Percentiles rank a stretch among this genome's conserved stretches.
Evolutionary conservation across 2,113 vertebrate genomes (phyloP).

Genomic region (Bagarius yarrelli): DNA sequence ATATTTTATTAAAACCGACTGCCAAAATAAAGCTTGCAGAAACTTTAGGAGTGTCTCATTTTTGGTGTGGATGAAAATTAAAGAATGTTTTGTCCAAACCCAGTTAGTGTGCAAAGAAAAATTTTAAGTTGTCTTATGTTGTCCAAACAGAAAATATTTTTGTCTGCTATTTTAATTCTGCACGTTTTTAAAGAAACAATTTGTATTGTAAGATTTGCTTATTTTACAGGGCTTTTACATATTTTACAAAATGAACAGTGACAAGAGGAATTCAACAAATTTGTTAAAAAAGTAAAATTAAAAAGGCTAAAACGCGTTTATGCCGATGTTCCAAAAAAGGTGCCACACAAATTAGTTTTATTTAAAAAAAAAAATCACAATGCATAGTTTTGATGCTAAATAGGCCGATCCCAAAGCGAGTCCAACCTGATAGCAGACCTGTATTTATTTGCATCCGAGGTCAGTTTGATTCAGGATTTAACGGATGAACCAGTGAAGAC

Average conservation of each 20-base stretch:
- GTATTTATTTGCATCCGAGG: not conserved
- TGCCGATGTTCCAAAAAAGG: not conserved
- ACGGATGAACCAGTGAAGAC: not conserved
- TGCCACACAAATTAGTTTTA: not conserved
- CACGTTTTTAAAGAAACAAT: not conserved
- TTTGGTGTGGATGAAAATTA: not conserved
- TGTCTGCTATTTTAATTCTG: not conserved
- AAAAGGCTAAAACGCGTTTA: not conserved
- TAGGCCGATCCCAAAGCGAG: not conserved
- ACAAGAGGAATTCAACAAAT: not conserved
- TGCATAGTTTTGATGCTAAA: not conserved
- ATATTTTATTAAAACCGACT: not conserved
- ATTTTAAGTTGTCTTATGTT: not conserved
- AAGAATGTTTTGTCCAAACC: not conserved
- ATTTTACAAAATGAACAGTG: not conserved
- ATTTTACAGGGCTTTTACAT: not conserved
- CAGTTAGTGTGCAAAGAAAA: not conserved
- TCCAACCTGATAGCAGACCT: not conserved
- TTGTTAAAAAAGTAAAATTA: not conserved
- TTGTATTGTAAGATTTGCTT: not conserved
- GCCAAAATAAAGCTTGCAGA: not conserved
- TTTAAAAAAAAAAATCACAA: not conserved
- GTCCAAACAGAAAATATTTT: not conserved
- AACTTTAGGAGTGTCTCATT: not conserved
- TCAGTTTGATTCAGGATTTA: conserved; percentile 39